Evolutionary conservation across 2,888 invertebrate genomes (phyloP), one percentile per base, ranked within the genome.

Genomic region (Patella pellucida): DNA sequence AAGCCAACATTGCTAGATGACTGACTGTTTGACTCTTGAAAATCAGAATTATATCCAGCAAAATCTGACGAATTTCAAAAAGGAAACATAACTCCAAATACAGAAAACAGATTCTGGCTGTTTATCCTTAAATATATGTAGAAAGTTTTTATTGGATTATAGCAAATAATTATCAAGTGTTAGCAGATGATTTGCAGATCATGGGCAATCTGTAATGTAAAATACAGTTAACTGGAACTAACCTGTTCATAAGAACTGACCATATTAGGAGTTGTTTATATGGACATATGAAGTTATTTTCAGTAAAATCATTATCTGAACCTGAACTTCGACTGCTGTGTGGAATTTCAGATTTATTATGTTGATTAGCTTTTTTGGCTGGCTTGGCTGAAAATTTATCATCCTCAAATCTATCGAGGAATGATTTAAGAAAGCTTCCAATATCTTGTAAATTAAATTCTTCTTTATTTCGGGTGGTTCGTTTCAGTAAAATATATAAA

Each of bases 191-290:
- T 0, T 41, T 0, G 4, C 31, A 31, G 31, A 4, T 31, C 31
- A 31, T 31, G 31, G 31, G 41, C 41, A 41, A 5, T 41, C 7
- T 41, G 41, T 41, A 41, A 41, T 41, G 41, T 41, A 41, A 7
- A 41, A 41, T 41, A 41, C 41, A 41, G 3, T 7, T 41, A 41
- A 41, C 41, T 41, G 41, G 7, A 41, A 41, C 56, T 72, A 70
- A 88, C 89, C 86, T 85, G 77, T 87, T 83, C 74, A 85, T 81
- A 31, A 89, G 82, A 1, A 89, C 82, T 3, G 89, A 87, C 89
- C 89, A 90, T 1, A 89, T 79, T 23, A 90, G 79, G 50, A 90
- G 81, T 74, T 88, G 87, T 79, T 86, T 86, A 82, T 85, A 89
- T 0, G 89, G 89, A 14, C 84, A 75, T 70, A 78, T 79, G 75